Conservation (phyloP, 1,140 invertebrate species). For the Thaumatotibia leucotreta region DNA sequence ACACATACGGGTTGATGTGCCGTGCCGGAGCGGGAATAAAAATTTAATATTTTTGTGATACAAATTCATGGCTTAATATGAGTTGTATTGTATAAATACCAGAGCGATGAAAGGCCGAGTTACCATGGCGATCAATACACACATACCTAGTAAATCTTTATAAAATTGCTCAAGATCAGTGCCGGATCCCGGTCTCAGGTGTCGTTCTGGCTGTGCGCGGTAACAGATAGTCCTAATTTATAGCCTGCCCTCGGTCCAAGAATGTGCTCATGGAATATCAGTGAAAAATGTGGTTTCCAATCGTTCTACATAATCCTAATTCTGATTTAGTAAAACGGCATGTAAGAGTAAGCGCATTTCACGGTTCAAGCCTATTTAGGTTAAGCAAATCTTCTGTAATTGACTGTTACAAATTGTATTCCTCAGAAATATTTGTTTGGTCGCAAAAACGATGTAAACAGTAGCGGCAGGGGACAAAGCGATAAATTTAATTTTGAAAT, state of each 20-base stretch:
- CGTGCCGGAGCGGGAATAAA: background rate
- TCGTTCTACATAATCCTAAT: background rate
- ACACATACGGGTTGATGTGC: constrained; percentile 2
- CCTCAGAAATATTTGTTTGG: constrained; percentile 36
- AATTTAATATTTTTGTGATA: background rate
- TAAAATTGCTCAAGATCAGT: constrained; percentile 6
- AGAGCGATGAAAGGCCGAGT: background rate
- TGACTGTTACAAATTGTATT: constrained; percentile 38
- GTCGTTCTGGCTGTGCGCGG: background rate
- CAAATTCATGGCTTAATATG: background rate
- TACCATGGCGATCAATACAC: background rate
- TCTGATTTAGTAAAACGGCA: background rate
- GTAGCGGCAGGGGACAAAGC: constrained; percentile 32
- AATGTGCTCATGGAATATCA: constrained; percentile 2
- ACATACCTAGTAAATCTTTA: constrained; percentile 6
- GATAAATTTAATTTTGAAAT: constrained; percentile 70
- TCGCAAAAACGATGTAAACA: constrained; percentile 33
- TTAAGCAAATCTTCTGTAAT: constrained; percentile 33
- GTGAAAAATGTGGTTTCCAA: background rate
- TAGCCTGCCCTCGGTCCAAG: constrained; percentile 8
- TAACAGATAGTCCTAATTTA: constrained; percentile 11
- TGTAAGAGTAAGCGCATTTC: background rate
- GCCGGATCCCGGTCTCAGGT: constrained; percentile 5
- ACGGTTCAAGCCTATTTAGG: background rate
- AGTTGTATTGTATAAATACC: too few species aligned